phyloP scores from a whole-genome alignment of 2,113 vertebrate species.

The Phalacrocorax brasilianus region DNA sequence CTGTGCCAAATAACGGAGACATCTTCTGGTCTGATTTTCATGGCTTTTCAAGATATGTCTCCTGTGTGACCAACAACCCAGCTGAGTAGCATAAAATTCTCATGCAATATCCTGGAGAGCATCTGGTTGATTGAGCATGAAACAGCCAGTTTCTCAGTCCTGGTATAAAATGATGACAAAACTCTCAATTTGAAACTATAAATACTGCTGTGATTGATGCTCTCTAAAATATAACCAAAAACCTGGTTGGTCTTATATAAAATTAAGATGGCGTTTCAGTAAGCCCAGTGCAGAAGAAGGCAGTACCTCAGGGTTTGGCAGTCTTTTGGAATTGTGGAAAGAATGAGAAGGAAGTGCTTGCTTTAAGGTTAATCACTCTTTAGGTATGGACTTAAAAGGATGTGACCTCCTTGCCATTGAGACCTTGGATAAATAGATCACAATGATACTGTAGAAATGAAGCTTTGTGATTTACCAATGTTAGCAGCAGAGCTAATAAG shows the following conservation, averaged over 20 bases:
- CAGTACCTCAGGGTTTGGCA: background rate
- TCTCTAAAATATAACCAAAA: background rate
- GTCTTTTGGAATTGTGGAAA: background rate
- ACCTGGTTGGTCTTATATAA: too few species aligned
- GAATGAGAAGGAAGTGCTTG: background rate
- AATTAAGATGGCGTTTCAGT: background rate
- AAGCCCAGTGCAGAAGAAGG: background rate
- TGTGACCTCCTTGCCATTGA: background rate
- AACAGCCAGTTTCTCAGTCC: background rate
- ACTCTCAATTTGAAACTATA: background rate
- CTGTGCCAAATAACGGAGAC: background rate
- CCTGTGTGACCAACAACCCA: background rate
- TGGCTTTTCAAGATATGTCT: background rate
- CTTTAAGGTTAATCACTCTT: background rate
- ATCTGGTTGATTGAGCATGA: background rate
- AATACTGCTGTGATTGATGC: background rate
- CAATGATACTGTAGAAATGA: background rate
- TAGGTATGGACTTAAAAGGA: background rate
- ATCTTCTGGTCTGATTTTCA: background rate
- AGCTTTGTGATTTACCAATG: background rate
- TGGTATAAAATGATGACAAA: background rate
- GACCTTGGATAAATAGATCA: background rate
- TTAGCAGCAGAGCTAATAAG: background rate
- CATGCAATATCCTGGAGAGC: background rate
- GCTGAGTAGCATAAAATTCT: background rate